Percentiles rank a stretch among this genome's conserved stretches.
Conservation (phyloP, 92 coral and sea anemone genomes). For the Bergia puertoricense region DNA sequence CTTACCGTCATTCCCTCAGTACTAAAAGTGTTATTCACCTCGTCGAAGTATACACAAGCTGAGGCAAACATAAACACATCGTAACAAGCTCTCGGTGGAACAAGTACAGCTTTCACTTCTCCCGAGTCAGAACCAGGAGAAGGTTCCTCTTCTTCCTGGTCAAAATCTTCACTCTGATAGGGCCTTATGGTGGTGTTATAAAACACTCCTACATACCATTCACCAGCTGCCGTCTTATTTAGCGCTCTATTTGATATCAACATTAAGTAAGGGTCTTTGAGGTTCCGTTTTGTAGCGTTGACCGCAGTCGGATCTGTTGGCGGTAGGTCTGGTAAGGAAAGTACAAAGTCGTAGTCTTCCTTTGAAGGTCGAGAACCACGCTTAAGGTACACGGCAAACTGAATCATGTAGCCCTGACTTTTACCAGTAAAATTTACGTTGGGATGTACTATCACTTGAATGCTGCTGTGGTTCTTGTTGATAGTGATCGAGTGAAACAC, state of each 20-base stretch:
- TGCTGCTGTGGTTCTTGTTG: conserved; percentile 49
- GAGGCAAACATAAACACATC: conserved; percentile 55
- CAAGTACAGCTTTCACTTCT: neutral
- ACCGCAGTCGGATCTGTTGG: conserved; percentile 7
- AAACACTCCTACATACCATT: conserved; percentile 64
- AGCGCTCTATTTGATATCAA: conserved; percentile 69
- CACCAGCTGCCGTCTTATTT: conserved; percentile 85
- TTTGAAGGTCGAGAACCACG: conserved; percentile 53
- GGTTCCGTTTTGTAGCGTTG: conserved; percentile 15
- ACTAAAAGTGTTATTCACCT: conserved; percentile 51
- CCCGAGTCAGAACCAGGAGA: neutral
- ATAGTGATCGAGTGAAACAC: conserved; percentile 39
- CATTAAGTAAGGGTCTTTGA: conserved; percentile 52
- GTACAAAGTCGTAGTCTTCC: conserved; percentile 50
- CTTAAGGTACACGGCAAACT: conserved; percentile 52
- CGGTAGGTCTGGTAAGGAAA: conserved; percentile 48
- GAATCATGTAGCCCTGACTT: conserved; percentile 31
- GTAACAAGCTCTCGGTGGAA: conserved; percentile 7
- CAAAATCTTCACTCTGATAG: neutral
- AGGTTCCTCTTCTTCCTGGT: conserved; percentile 5
- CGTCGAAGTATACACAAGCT: conserved; percentile 72
- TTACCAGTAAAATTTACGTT: conserved; percentile 22
- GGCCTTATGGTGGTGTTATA: conserved; percentile 57
- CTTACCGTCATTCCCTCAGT: conserved; percentile 81
- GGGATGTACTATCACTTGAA: conserved; percentile 46